Base-by-base conservation (phyloP, 2,113 vertebrate species). In the Oriolus oriolus region DNA sequence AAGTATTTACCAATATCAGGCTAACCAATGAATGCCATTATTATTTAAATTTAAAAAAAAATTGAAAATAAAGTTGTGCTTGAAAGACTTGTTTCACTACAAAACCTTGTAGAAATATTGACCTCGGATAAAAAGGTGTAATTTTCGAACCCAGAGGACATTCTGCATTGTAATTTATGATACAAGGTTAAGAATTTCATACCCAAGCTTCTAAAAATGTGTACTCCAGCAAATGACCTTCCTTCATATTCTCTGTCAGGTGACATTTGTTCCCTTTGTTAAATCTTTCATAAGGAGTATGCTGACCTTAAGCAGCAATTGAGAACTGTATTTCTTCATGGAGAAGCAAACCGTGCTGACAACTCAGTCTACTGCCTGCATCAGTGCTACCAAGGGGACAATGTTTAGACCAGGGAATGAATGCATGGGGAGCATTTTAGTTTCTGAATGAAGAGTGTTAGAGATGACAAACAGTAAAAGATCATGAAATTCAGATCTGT, bases 401-500 rank as follows among this genome's bases (percentile, higher is more conserved):
- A 88, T 79, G 52, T 90, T 96, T 90, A 82, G 73, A 90, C 27
- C 73, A 87, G 77, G 45, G 53, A 39, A 90, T 83, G 83, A 94
- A 81, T 65, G 75, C 91, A 68, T 50, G 27, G 84, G 84, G 89
- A 96, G 39, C 16, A 74, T 91, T 87, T 86, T 30, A 66, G 57
- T 60, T 87, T 84, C 87, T 89, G 71, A 95, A 88, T 85, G 76
- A 95, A 90, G 47, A 54, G 64, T 74, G 65, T 35, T 91, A 68
- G 91, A 90, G 89, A 94, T 94, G 94, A 96, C 78, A 97, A 89
- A 95, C 91, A 97, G 90, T 88, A 96, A 97, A 64, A 87, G 79
- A 97, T 97, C 93, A 96, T 96, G 93, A 96, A 95, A 94, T 97
- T 90, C 95, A 95, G 90, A 96, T 96, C 78, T 90, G 50, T 90